Evolutionary conservation across 2,888 invertebrate species (phyloP), one percentile per base, ranked within the genome.

Genomic region (Eupelmus urozonus): DNA sequence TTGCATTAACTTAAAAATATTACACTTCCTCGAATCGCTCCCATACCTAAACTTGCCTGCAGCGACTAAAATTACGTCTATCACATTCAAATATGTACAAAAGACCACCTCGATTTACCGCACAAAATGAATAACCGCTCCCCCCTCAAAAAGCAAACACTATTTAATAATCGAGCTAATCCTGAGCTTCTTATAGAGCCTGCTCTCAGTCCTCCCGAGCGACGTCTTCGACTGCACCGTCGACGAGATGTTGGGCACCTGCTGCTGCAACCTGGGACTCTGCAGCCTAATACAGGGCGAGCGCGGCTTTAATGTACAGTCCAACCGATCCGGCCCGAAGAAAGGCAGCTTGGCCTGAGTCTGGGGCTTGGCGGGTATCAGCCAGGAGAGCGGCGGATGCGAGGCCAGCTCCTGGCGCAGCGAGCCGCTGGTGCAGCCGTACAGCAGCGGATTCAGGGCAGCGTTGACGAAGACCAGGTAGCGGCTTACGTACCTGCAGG

Each of bases 401-500:
- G 80, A 53, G 7, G 71, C 91, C 88, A 95, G 94, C 16, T 94
- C 95, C 67, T 92, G 92, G 13, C 93, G 90, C 84, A 95, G 94
- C 82, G 93, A 92, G 40, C 93, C 92, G 84, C 95, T 95, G 11
- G 93, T 94, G 74, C 94, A 93, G 2, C 95, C 95, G 82, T 95
- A 96, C 78, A 96, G 94, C 0, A 96, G 88, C 0, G 96, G 96
- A 86, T 96, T 96, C 66, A 95, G 88, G 1, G 95, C 94, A 3
- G 94, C 93, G 87, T 95, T 95, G 2, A 93, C 84, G 82, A 94
- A 94, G 88, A 95, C 93, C 1, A 95, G 89, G 83, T 92, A 94
- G 83, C 94, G 94, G 0, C 95, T 93, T 0, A 91, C 88, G 82
- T 94, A 95, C 94, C 94, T 94, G n/a, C n/a, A n/a, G n/a, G n/a